Conservation (phyloP, 2,113 vertebrate genomes). For the Gnathonemus echidnorhynchus region DNA sequence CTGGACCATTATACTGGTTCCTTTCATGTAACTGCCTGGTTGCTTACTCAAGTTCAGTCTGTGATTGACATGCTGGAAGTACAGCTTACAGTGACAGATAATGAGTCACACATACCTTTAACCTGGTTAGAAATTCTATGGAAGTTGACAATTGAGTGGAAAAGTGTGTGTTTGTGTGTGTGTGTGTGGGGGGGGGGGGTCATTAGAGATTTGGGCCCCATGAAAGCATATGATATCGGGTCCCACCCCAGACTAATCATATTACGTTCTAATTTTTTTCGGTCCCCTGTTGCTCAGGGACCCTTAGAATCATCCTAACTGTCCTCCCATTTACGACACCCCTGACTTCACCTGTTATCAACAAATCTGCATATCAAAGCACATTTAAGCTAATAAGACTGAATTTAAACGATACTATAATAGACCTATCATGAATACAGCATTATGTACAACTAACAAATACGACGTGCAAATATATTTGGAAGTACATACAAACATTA, state of each 20-base stretch:
- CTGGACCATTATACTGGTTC: background rate
- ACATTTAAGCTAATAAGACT: background rate
- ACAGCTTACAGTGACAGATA: background rate
- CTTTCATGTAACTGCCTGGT: background rate
- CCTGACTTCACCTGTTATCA: background rate
- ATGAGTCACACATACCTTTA: background rate
- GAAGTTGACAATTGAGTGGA: background rate
- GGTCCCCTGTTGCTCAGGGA: too few relatives aligned
- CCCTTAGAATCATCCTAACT: too few relatives aligned
- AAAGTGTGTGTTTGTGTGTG: background rate
- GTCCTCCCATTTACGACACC: too few relatives aligned
- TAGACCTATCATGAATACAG: background rate
- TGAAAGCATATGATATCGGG: too few relatives aligned
- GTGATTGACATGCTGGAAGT: background rate
- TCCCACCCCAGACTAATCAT: too few relatives aligned
- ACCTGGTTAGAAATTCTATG: background rate
- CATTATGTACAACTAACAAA: background rate
- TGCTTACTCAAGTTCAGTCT: background rate
- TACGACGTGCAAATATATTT: background rate
- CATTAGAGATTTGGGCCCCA: too few relatives aligned
- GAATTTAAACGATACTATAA: background rate
- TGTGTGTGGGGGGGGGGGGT: too few relatives aligned
- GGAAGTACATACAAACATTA: background rate
- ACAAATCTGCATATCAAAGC: background rate
- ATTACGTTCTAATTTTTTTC: too few relatives aligned